These are phyloP conservation scores for Pomatorhinus ruficollis DNA, from an alignment of 2,113 vertebrate genomes.

Conservation along the genomic window DNA sequence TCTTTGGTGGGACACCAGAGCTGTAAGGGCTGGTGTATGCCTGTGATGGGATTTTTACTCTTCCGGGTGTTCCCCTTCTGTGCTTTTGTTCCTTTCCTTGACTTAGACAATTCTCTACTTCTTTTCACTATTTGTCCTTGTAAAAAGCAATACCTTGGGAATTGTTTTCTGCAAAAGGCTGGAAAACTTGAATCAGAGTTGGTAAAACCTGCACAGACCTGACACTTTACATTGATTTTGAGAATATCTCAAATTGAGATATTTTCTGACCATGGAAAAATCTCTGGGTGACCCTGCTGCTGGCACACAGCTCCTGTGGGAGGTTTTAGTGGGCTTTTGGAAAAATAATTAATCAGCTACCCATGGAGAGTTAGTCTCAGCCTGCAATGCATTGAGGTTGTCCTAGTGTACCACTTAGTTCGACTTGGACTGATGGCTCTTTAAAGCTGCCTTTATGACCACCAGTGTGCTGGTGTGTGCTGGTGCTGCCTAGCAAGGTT, in stretches of 20 bases:
- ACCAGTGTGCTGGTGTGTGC: fast-evolving
- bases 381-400: background rate
- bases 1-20: background rate
- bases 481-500: background rate
- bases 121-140: background rate
- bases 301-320: background rate
- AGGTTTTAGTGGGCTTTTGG: background rate
- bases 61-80: background rate
- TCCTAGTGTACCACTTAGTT: background rate
- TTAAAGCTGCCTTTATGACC: background rate
- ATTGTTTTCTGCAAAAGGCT: background rate
- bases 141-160: background rate
- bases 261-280: background rate
- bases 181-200: background rate
- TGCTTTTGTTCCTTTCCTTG: background rate
- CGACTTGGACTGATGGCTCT: background rate
- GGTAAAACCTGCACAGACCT: background rate
- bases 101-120: background rate
- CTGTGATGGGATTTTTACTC: background rate
- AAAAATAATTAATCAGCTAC: background rate
- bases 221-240: background rate
- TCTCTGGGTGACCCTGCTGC: background rate
- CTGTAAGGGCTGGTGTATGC: background rate
- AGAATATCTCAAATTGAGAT: background rate
- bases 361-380: background rate